These are phyloP conservation scores for Opisthocomus hoazin DNA, from an alignment of 2,113 vertebrate genomes.

Conservation along the genomic window DNA sequence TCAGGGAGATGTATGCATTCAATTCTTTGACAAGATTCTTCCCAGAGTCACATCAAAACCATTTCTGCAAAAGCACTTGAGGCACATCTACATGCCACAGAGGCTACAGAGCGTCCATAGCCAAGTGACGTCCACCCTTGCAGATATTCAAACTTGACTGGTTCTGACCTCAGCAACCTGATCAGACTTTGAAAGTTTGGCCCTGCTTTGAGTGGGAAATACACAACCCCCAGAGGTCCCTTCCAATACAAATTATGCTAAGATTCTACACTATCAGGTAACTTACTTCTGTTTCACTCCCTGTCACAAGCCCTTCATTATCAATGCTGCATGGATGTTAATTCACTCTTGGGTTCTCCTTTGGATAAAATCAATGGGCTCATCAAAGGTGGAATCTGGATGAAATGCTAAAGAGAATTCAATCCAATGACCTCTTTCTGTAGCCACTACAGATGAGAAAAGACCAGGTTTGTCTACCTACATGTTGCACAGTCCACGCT, in stretches of 20 bases:
- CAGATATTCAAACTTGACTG: not conserved
- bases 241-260: not conserved
- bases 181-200: not conserved
- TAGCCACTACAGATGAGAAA: not conserved
- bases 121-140: not conserved
- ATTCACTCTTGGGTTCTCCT: not conserved
- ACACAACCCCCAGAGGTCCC: not conserved
- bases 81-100: not conserved
- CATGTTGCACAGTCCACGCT: not conserved
- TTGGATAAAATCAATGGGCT: not conserved
- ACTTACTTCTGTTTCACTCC: not conserved
- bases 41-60: not conserved
- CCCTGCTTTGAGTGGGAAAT: not conserved
- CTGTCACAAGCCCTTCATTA: not conserved
- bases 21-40: not conserved
- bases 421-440: not conserved
- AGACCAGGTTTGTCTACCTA: not conserved
- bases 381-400: not conserved
- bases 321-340: not conserved
- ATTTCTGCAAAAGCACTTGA: not conserved
- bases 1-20: not conserved
- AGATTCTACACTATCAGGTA: not conserved
- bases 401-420: not conserved
- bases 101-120: not conserved
- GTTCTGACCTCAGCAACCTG: not conserved